Conservation (phyloP, 2,113 vertebrate species). For the Misgurnus anguillicaudatus region DNA sequence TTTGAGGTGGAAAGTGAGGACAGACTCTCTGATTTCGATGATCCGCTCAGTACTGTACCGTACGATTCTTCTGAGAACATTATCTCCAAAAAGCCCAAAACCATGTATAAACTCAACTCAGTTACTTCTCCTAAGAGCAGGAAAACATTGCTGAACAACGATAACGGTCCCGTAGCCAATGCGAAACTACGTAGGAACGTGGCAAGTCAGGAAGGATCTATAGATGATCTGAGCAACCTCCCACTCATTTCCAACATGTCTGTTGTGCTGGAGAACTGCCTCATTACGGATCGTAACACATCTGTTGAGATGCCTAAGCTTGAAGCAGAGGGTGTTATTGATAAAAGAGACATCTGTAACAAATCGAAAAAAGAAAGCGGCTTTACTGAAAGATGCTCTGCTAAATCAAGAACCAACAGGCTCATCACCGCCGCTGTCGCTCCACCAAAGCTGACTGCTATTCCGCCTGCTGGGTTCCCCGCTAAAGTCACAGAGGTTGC, state of each 20-base stretch:
- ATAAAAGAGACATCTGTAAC: conserved; percentile 85
- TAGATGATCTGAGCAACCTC: conserved; percentile 85
- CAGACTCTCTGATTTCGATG: conserved; percentile 93
- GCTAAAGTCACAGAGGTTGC: conserved; percentile 79
- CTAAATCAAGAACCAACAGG: conserved; percentile 89
- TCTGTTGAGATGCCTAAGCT: conserved; percentile 94
- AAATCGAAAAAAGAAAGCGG: conserved; percentile 87
- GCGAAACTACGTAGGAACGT: conserved; percentile 88
- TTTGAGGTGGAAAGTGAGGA: conserved; percentile 92
- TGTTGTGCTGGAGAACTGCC: conserved; percentile 88
- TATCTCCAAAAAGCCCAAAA: conserved; percentile 80
- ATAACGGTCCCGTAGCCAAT: conserved; percentile 75
- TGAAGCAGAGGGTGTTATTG: conserved; percentile 93
- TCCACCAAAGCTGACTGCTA: conserved; percentile 95
- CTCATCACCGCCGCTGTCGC: conserved; percentile 90
- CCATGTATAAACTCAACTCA: conserved; percentile 81
- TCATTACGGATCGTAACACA: conserved; percentile 80
- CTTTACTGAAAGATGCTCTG: conserved; percentile 87
- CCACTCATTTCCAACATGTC: conserved; percentile 97
- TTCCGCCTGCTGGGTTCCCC: conserved; percentile 86
- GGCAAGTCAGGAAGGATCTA: conserved; percentile 87
- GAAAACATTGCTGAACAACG: conserved; percentile 83
- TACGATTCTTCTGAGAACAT: conserved; percentile 85
- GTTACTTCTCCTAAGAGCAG: conserved; percentile 89
- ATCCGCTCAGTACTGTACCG: conserved; percentile 80